Evolutionary conservation across 2,797 vertebrate species (phyloP), one percentile per base, ranked within the genome.

Genomic region (Vireo griseus): DNA sequence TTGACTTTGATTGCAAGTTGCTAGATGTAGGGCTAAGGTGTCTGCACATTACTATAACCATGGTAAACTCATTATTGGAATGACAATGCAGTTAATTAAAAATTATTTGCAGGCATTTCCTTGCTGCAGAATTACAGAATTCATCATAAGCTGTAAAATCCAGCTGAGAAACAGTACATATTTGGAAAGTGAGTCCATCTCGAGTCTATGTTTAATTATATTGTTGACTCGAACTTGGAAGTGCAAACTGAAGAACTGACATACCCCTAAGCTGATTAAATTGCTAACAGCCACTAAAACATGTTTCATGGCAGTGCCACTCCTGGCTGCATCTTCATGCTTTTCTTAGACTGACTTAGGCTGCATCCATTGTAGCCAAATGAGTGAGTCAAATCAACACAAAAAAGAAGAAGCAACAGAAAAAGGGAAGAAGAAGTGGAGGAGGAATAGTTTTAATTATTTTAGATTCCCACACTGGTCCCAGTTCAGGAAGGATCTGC

Each of bases 391-490:
- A 54, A 83, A 51, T 37, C 24, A 68, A 44, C n/a, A 48, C 2
- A 19, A 21, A 33, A 59, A 71, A 48, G 4, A n/a, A 13, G 5
- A 78, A 68, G 24, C 21, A 81, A 33, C 7, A 44, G 8, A 45
- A 29, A 63, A n/a, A 24, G 3, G 6, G 10, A 1, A 18, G 5
- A 19, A 18, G 5, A 19, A 18, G 1, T 0, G 2, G 3, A 2
- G 31, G 5, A n/a, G 8, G 15, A 63, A 54, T 42, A 44, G 1
- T 47, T 78, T n/a, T 31, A 40, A 31, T 15, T 58, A 5, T 0
- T 82, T 85, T 73, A 52, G 13, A 28, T 73, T 65, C 10, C 50
- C 33, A 11, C 33, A n/a, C 12, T 68, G n/a, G 19, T 24, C 20
- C 2, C 18, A 25, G 9, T 69, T 87, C 18, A 31, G 19, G 33